Percentiles rank a stretch among this genome's conserved stretches.
Conservation (phyloP, 1,140 invertebrate species). For the Bradynema listronoti region DNA sequence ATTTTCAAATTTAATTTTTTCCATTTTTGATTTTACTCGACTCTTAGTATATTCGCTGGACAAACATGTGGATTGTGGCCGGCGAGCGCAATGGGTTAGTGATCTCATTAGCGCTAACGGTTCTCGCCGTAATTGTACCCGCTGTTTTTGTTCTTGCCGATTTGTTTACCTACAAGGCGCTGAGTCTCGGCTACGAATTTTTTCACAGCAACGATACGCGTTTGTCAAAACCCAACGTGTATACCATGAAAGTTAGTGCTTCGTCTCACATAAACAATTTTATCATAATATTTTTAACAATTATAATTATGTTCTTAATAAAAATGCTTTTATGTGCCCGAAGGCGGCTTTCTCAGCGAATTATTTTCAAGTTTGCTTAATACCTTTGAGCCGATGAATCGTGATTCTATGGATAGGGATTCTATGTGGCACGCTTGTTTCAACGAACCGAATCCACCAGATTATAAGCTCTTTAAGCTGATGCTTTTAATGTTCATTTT, state of each 20-base stretch:
- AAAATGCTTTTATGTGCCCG: slow-evolving; percentile 22
- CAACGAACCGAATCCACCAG: slow-evolving; percentile 31
- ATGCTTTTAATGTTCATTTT: slow-evolving; percentile 38
- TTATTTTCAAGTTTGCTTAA: slow-evolving; percentile 26
- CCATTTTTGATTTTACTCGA: neutral
- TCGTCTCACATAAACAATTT: too few species aligned
- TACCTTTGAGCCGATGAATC: slow-evolving; percentile 34
- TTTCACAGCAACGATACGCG: slow-evolving; percentile 27
- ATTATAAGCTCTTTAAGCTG: slow-evolving; percentile 37
- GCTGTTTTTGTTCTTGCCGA: slow-evolving; percentile 24
- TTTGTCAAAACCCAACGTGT: slow-evolving; percentile 30
- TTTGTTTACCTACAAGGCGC: slow-evolving; percentile 23
- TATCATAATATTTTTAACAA: too few species aligned
- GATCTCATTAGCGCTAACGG: slow-evolving; percentile 20
- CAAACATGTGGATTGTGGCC: slow-evolving; percentile 9
- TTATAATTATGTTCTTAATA: neutral
- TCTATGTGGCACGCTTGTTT: slow-evolving; percentile 35
- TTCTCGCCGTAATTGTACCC: slow-evolving; percentile 22
- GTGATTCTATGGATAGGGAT: slow-evolving; percentile 20
- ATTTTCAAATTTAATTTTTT: slow-evolving; percentile 5
- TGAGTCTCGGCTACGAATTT: slow-evolving; percentile 25
- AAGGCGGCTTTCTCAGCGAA: slow-evolving; percentile 36
- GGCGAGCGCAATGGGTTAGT: slow-evolving; percentile 18
- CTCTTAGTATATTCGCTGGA: slow-evolving; percentile 24
- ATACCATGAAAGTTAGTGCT: slow-evolving; percentile 28